These are phyloP conservation scores for Villa cingulata DNA, from an alignment of 2,888 invertebrate species.

Conservation along the genomic window DNA sequence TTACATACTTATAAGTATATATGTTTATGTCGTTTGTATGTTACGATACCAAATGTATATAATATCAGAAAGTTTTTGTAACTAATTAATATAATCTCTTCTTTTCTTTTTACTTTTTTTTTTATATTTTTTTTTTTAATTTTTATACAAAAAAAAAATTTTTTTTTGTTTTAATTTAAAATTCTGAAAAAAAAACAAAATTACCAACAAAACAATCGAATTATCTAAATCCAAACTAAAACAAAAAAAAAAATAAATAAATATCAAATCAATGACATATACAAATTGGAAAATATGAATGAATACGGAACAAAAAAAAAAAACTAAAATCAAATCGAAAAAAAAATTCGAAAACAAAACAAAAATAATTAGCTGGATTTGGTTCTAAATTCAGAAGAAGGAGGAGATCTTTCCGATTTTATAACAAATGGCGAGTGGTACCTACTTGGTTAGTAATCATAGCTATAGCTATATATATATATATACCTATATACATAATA, in stretches of 20 bases:
- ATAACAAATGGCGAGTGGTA: constrained; percentile 99
- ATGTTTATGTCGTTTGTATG: constrained; percentile 4
- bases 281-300: too few species aligned
- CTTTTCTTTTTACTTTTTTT: too few species aligned
- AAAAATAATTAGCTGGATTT: constrained; percentile 97
- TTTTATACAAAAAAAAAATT: not conserved
- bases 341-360: not conserved
- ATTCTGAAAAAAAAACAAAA: not conserved
- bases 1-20: too few species aligned
- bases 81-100: too few species aligned
- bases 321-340: constrained; percentile 13
- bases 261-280: too few species aligned
- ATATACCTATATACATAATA: too few species aligned
- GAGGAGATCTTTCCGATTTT: constrained; percentile 93
- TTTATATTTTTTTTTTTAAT: not conserved
- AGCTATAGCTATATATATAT: too few species aligned
- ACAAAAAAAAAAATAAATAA: constrained; percentile 8
- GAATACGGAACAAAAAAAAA: constrained; percentile 12
- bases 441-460: constrained; percentile 70
- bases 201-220: constrained; percentile 9
- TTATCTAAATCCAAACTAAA: not conserved
- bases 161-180: too few species aligned
- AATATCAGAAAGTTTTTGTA: constrained; percentile 9
- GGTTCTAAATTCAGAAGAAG: constrained; percentile 82
- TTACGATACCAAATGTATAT: constrained; percentile 11